phyloP scores from a whole-genome alignment of 2,888 invertebrate genomes.

The Muschampia plurimacula region DNA sequence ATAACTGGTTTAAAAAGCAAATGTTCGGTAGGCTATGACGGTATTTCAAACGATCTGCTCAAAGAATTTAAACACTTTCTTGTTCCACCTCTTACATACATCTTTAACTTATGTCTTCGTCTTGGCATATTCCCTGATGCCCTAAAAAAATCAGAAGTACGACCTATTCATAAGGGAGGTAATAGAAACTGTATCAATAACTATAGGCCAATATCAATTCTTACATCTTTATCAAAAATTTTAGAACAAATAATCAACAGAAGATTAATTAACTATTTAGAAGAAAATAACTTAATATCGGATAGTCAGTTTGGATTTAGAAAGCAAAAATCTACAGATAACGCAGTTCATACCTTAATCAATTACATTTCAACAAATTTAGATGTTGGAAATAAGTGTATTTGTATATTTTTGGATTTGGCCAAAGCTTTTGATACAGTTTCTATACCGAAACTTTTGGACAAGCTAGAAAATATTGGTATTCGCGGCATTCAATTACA shows the following conservation, averaged over 20 bases:
- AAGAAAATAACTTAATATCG: background rate
- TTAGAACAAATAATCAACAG: background rate
- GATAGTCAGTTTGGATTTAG: background rate
- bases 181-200: background rate
- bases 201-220: constrained; percentile 1
- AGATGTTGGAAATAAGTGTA: background rate
- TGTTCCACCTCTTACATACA: background rate
- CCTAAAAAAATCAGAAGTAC: background rate
- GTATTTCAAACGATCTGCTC: background rate
- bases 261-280: background rate
- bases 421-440: constrained; percentile 9
- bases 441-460: background rate
- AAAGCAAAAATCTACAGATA: background rate
- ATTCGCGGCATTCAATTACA: background rate
- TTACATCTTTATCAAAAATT: background rate
- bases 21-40: background rate
- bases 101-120: background rate
- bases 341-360: background rate
- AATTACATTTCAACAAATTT: background rate
- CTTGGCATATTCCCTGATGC: background rate
- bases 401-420: constrained; percentile 2
- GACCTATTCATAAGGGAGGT: background rate
- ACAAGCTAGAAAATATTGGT: background rate
- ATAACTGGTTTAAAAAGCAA: background rate
- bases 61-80: constrained; percentile 2